Percentiles rank a stretch among this genome's conserved stretches.
These are phyloP conservation scores for Tokudaia muenninki DNA, from an alignment of 2,797 vertebrate species.

Conservation along the genomic window DNA sequence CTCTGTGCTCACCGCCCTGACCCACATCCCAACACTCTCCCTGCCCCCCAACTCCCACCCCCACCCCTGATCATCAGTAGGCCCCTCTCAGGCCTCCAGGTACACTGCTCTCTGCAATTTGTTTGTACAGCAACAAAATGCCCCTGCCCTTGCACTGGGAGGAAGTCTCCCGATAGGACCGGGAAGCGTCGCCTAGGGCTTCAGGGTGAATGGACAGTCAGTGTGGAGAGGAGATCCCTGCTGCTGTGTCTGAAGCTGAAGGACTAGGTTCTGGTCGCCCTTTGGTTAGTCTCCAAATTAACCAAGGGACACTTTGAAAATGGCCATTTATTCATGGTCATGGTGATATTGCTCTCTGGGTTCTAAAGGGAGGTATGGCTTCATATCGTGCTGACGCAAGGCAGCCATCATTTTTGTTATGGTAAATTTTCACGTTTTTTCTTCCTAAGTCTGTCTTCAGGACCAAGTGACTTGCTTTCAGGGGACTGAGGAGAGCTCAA, in stretches of 20 bases:
- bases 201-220: background rate
- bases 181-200: background rate
- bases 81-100: background rate
- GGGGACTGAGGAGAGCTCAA: background rate
- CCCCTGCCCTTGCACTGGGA: background rate
- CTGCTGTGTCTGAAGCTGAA: background rate
- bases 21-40: background rate
- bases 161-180: background rate
- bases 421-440: slow-evolving; percentile 54
- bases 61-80: background rate
- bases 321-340: background rate
- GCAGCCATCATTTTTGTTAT: background rate
- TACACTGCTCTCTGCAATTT: background rate
- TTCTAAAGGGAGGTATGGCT: background rate
- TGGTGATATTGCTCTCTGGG: background rate
- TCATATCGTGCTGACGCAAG: background rate
- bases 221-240: background rate
- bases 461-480: slow-evolving; percentile 28
- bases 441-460: slow-evolving; percentile 45
- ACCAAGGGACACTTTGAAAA: background rate
- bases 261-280: background rate
- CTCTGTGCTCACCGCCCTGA: background rate
- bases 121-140: background rate
- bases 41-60: too few species aligned
- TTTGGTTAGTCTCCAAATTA: background rate